Conservation (phyloP, 2,113 vertebrate species). For the Crotalus helleri region DNA sequence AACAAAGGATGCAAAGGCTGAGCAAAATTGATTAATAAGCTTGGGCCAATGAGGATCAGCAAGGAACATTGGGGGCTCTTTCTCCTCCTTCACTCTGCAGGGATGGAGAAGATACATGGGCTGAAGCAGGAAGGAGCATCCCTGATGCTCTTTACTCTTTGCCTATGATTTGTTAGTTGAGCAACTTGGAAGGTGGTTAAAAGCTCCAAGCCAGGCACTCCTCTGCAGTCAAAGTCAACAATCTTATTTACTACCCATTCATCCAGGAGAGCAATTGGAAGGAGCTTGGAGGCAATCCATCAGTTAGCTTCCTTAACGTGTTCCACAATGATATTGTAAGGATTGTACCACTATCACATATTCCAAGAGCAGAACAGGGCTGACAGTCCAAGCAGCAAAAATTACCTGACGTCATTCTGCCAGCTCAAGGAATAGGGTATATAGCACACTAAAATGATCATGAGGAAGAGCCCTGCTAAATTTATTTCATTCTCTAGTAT, state of each 20-base stretch:
- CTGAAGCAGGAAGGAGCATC: neutral
- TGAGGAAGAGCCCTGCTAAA: neutral
- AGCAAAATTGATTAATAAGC: neutral
- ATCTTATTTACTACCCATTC: neutral
- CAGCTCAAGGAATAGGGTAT: neutral
- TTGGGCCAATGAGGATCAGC: neutral
- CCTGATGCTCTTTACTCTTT: neutral
- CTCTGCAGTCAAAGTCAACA: neutral
- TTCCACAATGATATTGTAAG: neutral
- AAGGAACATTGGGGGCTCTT: neutral
- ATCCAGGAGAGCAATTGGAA: neutral
- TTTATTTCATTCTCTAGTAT: neutral
- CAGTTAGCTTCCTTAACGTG: neutral
- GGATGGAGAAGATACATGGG: neutral
- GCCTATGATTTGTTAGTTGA: neutral
- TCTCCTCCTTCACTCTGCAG: neutral
- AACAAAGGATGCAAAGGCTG: neutral
- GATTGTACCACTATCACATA: neutral
- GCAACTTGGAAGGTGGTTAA: neutral
- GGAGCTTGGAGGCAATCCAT: neutral
- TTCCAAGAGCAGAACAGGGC: neutral
- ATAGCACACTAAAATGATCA: neutral
- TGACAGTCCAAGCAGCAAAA: neutral
- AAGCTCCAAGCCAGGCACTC: neutral
- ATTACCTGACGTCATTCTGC: neutral